Percentiles rank a stretch among this genome's conserved stretches.
phyloP scores from a whole-genome alignment of 2,797 vertebrate species.

The Gymnoscopelus braueri region DNA sequence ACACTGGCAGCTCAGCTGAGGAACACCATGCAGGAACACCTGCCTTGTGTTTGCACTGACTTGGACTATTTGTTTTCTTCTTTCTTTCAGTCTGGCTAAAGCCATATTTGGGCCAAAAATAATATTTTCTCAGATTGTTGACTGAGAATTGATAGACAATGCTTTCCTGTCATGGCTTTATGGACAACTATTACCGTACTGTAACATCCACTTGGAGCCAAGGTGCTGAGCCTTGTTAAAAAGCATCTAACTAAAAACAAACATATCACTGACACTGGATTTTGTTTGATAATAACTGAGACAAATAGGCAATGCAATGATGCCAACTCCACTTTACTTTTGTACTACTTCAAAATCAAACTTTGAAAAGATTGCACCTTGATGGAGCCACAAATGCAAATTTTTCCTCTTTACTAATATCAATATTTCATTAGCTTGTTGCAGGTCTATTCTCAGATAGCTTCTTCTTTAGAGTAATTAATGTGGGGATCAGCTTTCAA shows the following conservation, averaged over 20 bases:
- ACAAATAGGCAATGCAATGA: neutral
- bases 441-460: too few species aligned
- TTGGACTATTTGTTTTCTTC: constrained; percentile 15
- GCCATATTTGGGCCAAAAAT: neutral
- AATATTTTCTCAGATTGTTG: neutral
- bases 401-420: too few species aligned
- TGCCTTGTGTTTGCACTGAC: constrained; percentile 2
- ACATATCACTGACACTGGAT: neutral
- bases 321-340: neutral
- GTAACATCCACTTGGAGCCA: constrained; percentile 52
- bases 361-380: too few species aligned
- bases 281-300: neutral
- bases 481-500: too few species aligned
- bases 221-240: constrained; percentile 44
- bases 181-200: neutral
- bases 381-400: too few species aligned
- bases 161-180: neutral
- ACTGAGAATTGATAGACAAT: neutral
- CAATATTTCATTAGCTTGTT: too few species aligned
- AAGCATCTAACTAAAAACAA: constrained; percentile 4
- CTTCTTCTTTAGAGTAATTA: too few species aligned
- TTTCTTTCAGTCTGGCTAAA: constrained; percentile 15
- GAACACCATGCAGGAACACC: constrained; percentile 11
- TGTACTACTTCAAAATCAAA: too few species aligned
- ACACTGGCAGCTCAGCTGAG: constrained; percentile 30